Evolutionary conservation across 1,140 invertebrate species (phyloP), one percentile per base, ranked within the genome.

Genomic region (Brachystomella parvula): DNA sequence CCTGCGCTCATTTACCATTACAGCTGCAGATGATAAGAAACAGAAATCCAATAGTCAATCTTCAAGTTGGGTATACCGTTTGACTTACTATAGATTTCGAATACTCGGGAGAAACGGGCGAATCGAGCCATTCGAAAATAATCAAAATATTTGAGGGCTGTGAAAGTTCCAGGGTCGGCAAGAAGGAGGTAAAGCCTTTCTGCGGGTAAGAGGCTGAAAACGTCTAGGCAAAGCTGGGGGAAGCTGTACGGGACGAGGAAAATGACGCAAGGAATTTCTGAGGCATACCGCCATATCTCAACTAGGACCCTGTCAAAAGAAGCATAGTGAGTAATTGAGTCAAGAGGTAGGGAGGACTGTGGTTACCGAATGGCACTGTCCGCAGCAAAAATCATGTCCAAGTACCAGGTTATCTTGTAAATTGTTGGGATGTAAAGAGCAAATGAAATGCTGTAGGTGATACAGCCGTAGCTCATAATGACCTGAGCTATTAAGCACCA

Each of bases 91-190:
- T 67, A 53, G 24, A 69, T 67, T 17, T 21, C 29, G 21, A 28
- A 62, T 1, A 26, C 47, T 26, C 61, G 61, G 21, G 3, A 35
- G 1, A 69, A n/a, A 19, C 58, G 39, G n/a, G 66, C 12, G 21
- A 66, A 63, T 1, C 61, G 39, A 35, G 66, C 68, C 2, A 61
- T 29, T 30, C 65, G 57, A 24, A 44, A 69, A 31, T 28, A 73
- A 12, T 66, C 66, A 0, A 66, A 28, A 12, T 19, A 61, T 0
- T 32, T 32, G 0, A 73, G 56, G 0, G 3, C 6, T 2, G 2
- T 19, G 0, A 73, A 19, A 24, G 28, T 49, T 19, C 63, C 35
- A 3, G 32, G 32, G 21, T 56, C 65, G 1, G 32, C 53, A 24
- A 56, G 6, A n/a, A 24, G 44, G 24, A 61, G 24, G 33, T 57